These are phyloP conservation scores for Oplegnathus fasciatus DNA, from an alignment of 2,113 vertebrate species.

Conservation along the genomic window DNA sequence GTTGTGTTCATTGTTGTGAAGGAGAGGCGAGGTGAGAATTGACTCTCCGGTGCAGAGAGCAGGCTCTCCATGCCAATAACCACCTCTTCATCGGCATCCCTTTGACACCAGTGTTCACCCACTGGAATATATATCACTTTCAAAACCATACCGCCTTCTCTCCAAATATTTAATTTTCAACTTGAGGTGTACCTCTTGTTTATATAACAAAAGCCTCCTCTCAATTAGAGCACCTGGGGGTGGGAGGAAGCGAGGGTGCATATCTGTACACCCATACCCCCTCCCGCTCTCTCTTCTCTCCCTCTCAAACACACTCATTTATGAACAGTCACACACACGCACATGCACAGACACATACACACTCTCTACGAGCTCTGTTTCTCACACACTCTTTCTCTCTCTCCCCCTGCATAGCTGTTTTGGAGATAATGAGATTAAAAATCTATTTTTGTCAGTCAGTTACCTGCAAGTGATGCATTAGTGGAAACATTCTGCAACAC, in stretches of 20 bases:
- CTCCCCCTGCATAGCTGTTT: constrained; percentile 46
- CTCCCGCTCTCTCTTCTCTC: constrained; percentile 21
- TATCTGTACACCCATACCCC: constrained; percentile 37
- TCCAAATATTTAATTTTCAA: constrained; percentile 77
- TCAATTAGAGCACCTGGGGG: constrained; percentile 65
- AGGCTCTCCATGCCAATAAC: constrained; percentile 66
- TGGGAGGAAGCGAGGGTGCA: constrained; percentile 55
- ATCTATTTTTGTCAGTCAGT: constrained; percentile 61
- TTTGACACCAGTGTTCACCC: constrained; percentile 62
- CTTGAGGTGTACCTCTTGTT: constrained; percentile 69
- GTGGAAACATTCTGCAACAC: constrained; percentile 51
- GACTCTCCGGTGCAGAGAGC: constrained; percentile 63
- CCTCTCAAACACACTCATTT: constrained; percentile 38
- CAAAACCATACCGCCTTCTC: constrained; percentile 53
- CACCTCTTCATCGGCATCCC: constrained; percentile 61
- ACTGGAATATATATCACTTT: constrained; percentile 62
- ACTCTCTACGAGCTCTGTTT: background rate
- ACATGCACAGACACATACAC: background rate
- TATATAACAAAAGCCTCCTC: constrained; percentile 73
- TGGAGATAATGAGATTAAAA: constrained; percentile 75
- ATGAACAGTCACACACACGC: constrained; percentile 35
- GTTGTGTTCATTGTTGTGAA: constrained; percentile 67
- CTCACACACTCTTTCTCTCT: constrained; percentile 5
- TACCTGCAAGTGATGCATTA: constrained; percentile 65
- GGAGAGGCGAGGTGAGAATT: constrained; percentile 63